phyloP scores from a whole-genome alignment of 2,113 vertebrate species.

The Lagenorhynchus albirostris region DNA sequence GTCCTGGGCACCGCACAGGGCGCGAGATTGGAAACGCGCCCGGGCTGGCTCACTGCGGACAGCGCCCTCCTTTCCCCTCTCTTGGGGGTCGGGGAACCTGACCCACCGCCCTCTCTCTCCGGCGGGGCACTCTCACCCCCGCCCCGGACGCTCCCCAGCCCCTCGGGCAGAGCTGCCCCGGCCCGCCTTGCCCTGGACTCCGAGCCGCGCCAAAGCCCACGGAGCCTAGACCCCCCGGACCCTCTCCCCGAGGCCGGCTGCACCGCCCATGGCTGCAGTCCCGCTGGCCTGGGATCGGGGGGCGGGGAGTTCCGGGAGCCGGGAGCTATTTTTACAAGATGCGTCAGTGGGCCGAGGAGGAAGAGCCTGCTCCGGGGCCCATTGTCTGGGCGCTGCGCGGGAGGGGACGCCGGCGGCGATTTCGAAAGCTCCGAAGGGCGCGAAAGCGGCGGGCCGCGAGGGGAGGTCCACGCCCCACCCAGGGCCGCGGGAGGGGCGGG shows the following conservation, averaged over 20 bases:
- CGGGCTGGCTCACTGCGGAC: not conserved
- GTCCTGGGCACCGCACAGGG: not conserved
- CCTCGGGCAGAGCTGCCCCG: not conserved
- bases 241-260: not conserved
- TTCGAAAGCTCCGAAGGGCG: conserved; percentile 13
- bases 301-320: not conserved
- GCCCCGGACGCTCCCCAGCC: not conserved
- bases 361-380: not conserved
- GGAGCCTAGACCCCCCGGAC: not conserved
- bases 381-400: conserved; percentile 34
- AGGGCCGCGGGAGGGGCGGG: no score
- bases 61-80: not conserved
- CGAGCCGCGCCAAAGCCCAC: not conserved
- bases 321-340: conserved; percentile 42
- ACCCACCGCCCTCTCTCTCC: not conserved
- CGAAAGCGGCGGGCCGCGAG: conserved; percentile 10
- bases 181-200: not conserved
- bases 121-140: not conserved
- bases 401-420: not conserved
- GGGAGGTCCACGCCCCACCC: not conserved
- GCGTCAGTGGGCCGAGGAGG: not conserved
- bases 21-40: not conserved
- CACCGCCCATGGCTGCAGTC: not conserved
- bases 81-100: not conserved
- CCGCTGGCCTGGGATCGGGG: not conserved